A percentile compares a stretch with the other conserved stretches of the same genome.
phyloP scores from a whole-genome alignment of 2,888 invertebrate genomes.

The Heliconius sara region DNA sequence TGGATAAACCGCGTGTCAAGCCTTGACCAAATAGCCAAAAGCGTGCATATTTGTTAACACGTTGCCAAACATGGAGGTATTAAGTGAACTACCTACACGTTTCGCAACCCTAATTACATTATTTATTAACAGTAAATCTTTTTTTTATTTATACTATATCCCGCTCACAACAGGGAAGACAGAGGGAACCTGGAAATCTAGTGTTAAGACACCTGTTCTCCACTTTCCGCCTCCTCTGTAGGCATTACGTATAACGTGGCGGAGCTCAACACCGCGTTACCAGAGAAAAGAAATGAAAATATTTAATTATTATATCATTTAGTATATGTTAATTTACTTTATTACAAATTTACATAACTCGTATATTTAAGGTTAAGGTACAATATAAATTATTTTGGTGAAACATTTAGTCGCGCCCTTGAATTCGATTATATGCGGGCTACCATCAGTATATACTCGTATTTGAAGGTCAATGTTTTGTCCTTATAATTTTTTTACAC shows the following conservation, averaged over 20 bases:
- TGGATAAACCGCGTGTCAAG: conserved; percentile 42
- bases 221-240: background rate
- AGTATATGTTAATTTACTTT: background rate
- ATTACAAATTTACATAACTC: background rate
- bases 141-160: background rate
- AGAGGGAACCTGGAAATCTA: background rate
- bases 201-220: background rate
- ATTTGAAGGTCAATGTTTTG: conserved; percentile 17
- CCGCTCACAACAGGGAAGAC: too few species aligned
- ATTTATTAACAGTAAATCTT: conserved; percentile 23
- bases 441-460: background rate
- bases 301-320: background rate
- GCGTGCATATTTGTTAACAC: conserved; percentile 43
- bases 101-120: conserved; percentile 32
- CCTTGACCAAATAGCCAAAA: conserved; percentile 48
- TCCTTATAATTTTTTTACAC: background rate
- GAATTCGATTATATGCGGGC: conserved; percentile 34
- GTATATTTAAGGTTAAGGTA: background rate
- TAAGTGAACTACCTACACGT: conserved; percentile 39
- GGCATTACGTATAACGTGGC: background rate
- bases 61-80: conserved; percentile 43
- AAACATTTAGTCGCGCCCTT: conserved; percentile 18
- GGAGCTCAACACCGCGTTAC: background rate
- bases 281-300: background rate
- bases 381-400: background rate